These are phyloP conservation scores for Pachypeltis micranthus DNA, from an alignment of 1,140 invertebrate species.

Conservation along the genomic window DNA sequence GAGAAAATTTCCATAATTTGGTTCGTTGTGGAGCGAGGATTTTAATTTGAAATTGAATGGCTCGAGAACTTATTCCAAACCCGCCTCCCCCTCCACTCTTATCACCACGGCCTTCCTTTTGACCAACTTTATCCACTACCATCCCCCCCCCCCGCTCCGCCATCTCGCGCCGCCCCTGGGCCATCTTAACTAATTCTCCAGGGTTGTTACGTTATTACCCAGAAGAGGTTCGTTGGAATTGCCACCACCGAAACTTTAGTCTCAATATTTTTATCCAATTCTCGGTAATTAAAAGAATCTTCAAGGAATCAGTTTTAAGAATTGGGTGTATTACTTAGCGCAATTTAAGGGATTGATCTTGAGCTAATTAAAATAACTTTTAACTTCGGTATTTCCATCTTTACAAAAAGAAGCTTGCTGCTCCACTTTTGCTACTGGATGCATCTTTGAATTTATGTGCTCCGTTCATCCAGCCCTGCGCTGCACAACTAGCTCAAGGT, in stretches of 20 bases:
- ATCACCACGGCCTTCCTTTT: background rate
- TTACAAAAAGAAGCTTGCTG: no score
- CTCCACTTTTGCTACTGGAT: no score
- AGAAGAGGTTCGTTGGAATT: background rate
- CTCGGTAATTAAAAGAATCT: background rate
- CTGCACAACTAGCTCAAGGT: no score
- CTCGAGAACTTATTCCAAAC: background rate
- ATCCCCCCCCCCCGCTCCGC: no score
- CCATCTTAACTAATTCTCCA: background rate
- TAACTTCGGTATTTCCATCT: no score
- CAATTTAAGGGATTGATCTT: no score
- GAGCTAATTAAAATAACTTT: no score
- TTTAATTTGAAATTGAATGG: conserved; percentile 10
- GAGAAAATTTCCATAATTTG: conserved; percentile 4
- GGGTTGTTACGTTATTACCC: background rate
- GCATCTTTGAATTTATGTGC: no score
- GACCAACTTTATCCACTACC: no score
- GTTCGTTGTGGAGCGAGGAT: conserved; percentile 3
- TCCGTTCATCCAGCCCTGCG: no score
- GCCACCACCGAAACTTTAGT: background rate
- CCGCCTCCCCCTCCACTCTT: background rate
- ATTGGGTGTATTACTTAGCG: no score
- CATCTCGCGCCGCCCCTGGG: background rate
- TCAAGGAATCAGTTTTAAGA: conserved; percentile 2
- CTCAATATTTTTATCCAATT: background rate